Conservation (phyloP, 1,140 invertebrate species). For the Drosophila repletoides region DNA sequence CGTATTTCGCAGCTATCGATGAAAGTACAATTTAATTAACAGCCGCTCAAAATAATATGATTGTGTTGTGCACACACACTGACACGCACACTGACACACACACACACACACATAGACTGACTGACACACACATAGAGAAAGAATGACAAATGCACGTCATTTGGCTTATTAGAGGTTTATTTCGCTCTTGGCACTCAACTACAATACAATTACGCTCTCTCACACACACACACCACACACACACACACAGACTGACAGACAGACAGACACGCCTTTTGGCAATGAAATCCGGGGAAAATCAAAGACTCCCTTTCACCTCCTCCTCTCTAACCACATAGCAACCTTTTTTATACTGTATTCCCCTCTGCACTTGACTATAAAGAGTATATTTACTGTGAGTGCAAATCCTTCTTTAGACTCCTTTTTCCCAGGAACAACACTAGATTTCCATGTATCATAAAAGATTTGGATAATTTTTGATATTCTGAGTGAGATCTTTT, state of each 20-base stretch:
- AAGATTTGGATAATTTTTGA: too few relatives aligned
- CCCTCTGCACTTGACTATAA: too few relatives aligned
- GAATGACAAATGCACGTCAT: constrained; percentile 70
- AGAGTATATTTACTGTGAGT: too few relatives aligned
- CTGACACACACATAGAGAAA: not conserved
- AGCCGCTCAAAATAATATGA: constrained; percentile 34
- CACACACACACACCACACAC: constrained; percentile 18
- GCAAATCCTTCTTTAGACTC: too few relatives aligned
- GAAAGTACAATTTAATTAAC: constrained; percentile 42
- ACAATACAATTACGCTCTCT: constrained; percentile 66
- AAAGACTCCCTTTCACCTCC: constrained; percentile 27
- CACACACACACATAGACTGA: not conserved
- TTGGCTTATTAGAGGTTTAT: constrained; percentile 76
- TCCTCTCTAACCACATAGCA: too few relatives aligned
- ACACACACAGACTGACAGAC: not conserved
- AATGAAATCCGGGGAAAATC: constrained; percentile 56
- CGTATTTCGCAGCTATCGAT: constrained; percentile 15
- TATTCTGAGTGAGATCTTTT: too few relatives aligned
- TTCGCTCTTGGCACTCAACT: constrained; percentile 72
- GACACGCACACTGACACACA: constrained; percentile 6
- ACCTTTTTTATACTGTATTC: too few relatives aligned
- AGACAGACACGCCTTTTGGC: constrained; percentile 39
- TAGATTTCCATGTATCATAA: too few relatives aligned
- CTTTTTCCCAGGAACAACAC: too few relatives aligned
- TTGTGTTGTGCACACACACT: not conserved